A percentile compares a stretch with the other conserved stretches of the same genome.
Evolutionary conservation across 2,888 invertebrate species (phyloP).

Genomic region (Germaria angustata): DNA sequence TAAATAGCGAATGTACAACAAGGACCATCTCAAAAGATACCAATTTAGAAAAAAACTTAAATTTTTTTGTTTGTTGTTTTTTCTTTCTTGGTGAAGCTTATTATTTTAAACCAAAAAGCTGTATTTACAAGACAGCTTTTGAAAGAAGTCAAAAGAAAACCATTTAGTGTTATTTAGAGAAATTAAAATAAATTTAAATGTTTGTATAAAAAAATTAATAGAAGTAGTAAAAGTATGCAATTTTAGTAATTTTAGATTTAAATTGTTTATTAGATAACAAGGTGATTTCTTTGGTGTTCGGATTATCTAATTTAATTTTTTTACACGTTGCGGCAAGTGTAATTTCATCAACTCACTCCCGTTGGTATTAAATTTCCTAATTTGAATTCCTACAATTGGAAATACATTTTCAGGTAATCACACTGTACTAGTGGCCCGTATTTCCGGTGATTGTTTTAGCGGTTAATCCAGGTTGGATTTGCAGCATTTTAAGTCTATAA

Average conservation of each 20-base stretch:
- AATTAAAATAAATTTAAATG: slow-evolving; percentile 36
- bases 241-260: slow-evolving; percentile 40
- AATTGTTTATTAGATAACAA: background rate
- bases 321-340: no score
- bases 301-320: no score
- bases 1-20: slow-evolving; percentile 80
- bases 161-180: slow-evolving; percentile 35
- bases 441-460: no score
- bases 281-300: background rate
- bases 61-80: slow-evolving; percentile 46
- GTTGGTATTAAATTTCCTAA: no score
- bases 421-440: no score
- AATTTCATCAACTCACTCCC: no score
- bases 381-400: no score
- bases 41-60: slow-evolving; percentile 81
- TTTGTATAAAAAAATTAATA: background rate
- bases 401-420: no score
- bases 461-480: no score
- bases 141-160: slow-evolving; percentile 22
- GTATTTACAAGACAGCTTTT: slow-evolving; percentile 41
- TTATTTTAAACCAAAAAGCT: slow-evolving; percentile 37
- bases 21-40: slow-evolving; percentile 97
- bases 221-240: slow-evolving; percentile 52
- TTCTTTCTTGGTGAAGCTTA: slow-evolving; percentile 32
- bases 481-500: no score